phyloP scores from a whole-genome alignment of 2,888 invertebrate genomes.

The Drosophila bunnanda region DNA sequence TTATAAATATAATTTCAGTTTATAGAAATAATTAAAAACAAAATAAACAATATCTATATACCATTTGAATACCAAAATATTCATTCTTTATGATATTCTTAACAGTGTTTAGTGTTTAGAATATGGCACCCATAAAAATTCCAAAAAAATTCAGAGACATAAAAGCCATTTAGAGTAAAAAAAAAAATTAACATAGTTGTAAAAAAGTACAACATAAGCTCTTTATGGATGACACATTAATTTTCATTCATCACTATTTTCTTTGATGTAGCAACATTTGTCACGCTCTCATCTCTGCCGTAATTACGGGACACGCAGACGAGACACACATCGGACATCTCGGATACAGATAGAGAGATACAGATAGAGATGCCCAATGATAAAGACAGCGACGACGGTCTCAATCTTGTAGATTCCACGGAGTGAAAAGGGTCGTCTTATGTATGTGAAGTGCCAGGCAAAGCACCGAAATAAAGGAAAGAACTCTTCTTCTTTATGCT shows the following conservation, averaged over 20 bases:
- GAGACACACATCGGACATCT: slow-evolving; percentile 9
- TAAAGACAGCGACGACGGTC: slow-evolving; percentile 49
- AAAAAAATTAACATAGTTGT: background rate
- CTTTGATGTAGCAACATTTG: slow-evolving; percentile 4
- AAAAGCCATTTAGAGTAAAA: background rate
- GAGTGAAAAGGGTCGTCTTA: slow-evolving; percentile 46
- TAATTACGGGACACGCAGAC: slow-evolving; percentile 23
- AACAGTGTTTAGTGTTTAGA: background rate
- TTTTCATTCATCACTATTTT: background rate
- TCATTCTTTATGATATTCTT: background rate
- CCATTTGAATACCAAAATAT: background rate
- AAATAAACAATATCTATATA: no score
- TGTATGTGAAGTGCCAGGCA: slow-evolving; percentile 7
- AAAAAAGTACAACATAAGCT: background rate
- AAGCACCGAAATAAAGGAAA: slow-evolving; percentile 25
- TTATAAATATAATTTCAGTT: background rate
- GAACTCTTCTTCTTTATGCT: slow-evolving; percentile 41
- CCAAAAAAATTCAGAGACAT: background rate
- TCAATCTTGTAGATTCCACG: slow-evolving; percentile 27
- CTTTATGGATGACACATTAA: slow-evolving; percentile 3
- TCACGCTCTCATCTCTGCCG: slow-evolving; percentile 24
- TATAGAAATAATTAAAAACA: no score
- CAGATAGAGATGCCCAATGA: slow-evolving; percentile 50
- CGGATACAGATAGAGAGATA: slow-evolving; percentile 30
- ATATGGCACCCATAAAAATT: background rate